These are phyloP conservation scores for Denticeps clupeoides DNA, from an alignment of 2,797 vertebrate species.

Conservation along the genomic window DNA sequence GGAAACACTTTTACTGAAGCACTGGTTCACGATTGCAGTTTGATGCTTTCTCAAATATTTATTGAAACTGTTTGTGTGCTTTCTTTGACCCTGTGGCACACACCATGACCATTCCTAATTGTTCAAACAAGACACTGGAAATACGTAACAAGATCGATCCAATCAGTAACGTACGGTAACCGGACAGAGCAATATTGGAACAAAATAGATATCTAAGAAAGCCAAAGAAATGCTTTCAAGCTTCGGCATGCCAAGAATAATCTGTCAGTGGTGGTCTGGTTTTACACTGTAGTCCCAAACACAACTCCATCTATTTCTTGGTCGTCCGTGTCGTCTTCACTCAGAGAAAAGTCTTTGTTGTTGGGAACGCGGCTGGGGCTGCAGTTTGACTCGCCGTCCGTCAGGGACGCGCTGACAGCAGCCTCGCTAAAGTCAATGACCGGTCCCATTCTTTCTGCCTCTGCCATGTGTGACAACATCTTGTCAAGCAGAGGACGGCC, in stretches of 20 bases:
- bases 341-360: slow-evolving; percentile 50
- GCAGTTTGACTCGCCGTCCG: slow-evolving; percentile 37
- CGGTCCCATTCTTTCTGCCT: slow-evolving; percentile 54
- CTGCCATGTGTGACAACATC: slow-evolving; percentile 56
- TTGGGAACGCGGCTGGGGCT: slow-evolving; percentile 40
- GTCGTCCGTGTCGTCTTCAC: slow-evolving; percentile 45
- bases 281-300: slow-evolving; percentile 65
- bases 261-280: background rate
- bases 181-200: too few species aligned
- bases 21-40: too few species aligned
- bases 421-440: slow-evolving; percentile 23
- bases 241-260: background rate
- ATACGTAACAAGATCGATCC: too few species aligned
- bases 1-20: too few species aligned
- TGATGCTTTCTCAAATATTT: too few species aligned
- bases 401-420: slow-evolving; percentile 24
- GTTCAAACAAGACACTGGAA: too few species aligned
- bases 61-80: too few species aligned
- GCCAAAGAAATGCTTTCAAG: background rate
- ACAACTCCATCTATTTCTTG: slow-evolving; percentile 45
- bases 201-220: too few species aligned
- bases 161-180: too few species aligned
- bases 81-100: too few species aligned
- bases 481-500: slow-evolving; percentile 48
- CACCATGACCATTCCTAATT: too few species aligned